Percentiles rank a stretch among this genome's conserved stretches.
These are phyloP conservation scores for Myxocyprinus asiaticus DNA, from an alignment of 2,113 vertebrate species.

Conservation along the genomic window DNA sequence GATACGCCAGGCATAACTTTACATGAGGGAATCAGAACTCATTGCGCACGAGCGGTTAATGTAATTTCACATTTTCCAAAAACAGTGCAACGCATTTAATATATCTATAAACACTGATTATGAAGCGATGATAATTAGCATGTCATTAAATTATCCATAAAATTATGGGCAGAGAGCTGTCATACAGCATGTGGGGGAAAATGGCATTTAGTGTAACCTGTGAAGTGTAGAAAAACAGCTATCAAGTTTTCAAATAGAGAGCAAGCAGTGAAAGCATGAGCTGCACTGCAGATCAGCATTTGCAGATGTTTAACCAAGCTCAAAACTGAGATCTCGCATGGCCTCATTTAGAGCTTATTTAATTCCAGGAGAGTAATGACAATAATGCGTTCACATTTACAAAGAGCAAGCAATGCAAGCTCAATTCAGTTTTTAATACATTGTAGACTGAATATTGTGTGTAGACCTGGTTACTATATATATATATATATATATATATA, in stretches of 20 bases:
- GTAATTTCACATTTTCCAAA: slow-evolving; percentile 5
- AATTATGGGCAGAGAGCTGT: not conserved
- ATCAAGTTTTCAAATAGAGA: not conserved
- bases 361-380: not conserved
- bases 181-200: not conserved
- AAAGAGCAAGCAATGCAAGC: not conserved
- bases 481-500: no score
- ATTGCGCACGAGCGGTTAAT: slow-evolving; percentile 4
- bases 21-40: not conserved
- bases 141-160: slow-evolving; percentile 13
- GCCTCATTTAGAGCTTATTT: not conserved
- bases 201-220: not conserved
- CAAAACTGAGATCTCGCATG: not conserved
- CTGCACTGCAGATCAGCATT: not conserved
- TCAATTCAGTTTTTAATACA: not conserved
- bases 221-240: not conserved
- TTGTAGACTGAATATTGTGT: no score
- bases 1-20: not conserved
- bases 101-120: slow-evolving; percentile 14
- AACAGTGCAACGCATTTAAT: not conserved
- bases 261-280: not conserved
- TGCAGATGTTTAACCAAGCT: not conserved
- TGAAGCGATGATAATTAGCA: slow-evolving; percentile 17
- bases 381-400: not conserved
- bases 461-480: no score